These are phyloP conservation scores for Epizoanthus stellaris DNA, from an alignment of 92 coral and sea anemone genomes.

Conservation along the genomic window DNA sequence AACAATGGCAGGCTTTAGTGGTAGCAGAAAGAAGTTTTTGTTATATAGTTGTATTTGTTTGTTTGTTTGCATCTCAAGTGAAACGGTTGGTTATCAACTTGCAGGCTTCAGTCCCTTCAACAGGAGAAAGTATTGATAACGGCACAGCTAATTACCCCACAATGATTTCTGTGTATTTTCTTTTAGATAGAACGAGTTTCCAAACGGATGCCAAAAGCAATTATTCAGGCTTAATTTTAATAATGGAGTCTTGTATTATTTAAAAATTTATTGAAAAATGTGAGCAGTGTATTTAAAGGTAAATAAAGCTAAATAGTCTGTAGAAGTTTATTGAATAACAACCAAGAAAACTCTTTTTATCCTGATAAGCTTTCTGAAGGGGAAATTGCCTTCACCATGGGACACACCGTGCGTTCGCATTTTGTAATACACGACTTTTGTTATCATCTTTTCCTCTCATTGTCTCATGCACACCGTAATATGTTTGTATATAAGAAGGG, in stretches of 20 bases:
- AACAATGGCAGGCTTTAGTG: conserved; percentile 36
- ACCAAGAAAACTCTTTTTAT: conserved; percentile 57
- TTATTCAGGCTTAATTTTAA: conserved; percentile 71
- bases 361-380: conserved; percentile 50
- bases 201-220: conserved; percentile 82
- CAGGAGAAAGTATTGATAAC: conserved; percentile 81
- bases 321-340: conserved; percentile 62
- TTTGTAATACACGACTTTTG: conserved; percentile 25
- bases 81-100: conserved; percentile 81
- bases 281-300: conserved; percentile 73
- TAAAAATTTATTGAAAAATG: conserved; percentile 72
- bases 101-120: conserved; percentile 66
- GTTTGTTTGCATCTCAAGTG: conserved; percentile 83
- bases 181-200: conserved; percentile 68
- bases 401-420: conserved; percentile 35
- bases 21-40: conserved; percentile 29
- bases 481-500: conserved; percentile 38
- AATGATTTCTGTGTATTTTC: conserved; percentile 71
- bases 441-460: conserved; percentile 9
- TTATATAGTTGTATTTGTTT: conserved; percentile 28
- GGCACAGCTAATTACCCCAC: conserved; percentile 80
- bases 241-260: conserved; percentile 76
- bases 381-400: conserved; percentile 65
- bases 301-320: conserved; percentile 66
- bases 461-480: conserved; percentile 16